Conservation (phyloP, 2,113 vertebrate genomes). For the Mus spicilegus region DNA sequence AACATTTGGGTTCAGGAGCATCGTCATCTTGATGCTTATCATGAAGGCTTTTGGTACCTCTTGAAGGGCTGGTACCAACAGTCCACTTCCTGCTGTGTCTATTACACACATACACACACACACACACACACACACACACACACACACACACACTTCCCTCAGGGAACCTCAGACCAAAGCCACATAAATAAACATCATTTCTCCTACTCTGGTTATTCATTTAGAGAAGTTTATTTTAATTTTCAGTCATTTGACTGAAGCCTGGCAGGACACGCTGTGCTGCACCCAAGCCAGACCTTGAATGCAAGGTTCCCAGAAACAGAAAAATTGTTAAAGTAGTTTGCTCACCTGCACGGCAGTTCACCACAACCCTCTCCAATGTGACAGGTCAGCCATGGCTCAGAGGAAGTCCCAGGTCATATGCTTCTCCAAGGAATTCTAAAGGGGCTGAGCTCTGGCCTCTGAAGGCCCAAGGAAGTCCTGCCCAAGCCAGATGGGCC, state of each 20-base stretch:
- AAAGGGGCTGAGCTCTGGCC: neutral
- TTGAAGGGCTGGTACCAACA: conserved; percentile 20
- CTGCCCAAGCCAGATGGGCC: neutral
- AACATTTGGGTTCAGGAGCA: neutral
- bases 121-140: conserved; percentile 38
- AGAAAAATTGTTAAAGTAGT: neutral
- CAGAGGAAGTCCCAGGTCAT: neutral
- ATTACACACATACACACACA: neutral
- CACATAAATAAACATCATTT: conserved; percentile 38
- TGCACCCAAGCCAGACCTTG: neutral
- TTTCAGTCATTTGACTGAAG: too few relatives aligned
- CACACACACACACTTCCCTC: neutral
- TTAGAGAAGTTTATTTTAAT: conserved; percentile 2
- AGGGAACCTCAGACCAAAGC: conserved; percentile 45
- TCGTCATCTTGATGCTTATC: neutral
- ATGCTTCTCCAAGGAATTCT: neutral
- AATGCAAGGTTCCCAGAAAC: neutral
- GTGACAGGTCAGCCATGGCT: neutral
- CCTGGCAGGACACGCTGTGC: too few relatives aligned
- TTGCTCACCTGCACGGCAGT: neutral
- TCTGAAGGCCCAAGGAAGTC: neutral
- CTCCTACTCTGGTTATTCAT: neutral
- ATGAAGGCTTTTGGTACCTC: neutral
- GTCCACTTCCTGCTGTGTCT: conserved; percentile 52
- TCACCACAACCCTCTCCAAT: neutral